phyloP scores from a whole-genome alignment of 2,113 vertebrate species.

The Dromiciops gliroides region DNA sequence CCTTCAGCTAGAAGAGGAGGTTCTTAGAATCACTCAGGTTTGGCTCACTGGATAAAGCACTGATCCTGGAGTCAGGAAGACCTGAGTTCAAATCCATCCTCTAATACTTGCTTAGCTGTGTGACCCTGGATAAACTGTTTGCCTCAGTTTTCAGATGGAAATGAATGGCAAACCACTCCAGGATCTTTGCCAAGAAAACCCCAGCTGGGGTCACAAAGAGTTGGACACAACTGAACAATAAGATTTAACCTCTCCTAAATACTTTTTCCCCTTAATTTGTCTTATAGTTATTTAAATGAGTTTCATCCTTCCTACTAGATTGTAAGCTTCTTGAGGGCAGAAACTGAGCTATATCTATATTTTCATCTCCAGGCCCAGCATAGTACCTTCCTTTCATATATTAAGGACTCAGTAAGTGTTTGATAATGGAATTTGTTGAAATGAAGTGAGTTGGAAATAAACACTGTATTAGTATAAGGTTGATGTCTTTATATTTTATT shows the following conservation, averaged over 20 bases:
- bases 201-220: too few species aligned
- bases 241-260: not conserved
- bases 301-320: not conserved
- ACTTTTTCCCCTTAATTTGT: not conserved
- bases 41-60: not conserved
- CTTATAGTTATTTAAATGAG: not conserved
- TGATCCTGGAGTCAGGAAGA: too few species aligned
- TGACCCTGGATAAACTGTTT: too few species aligned
- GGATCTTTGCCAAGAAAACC: too few species aligned
- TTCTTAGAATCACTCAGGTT: not conserved
- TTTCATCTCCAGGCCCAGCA: not conserved
- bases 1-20: not conserved
- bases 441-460: not conserved
- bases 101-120: too few species aligned
- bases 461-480: not conserved
- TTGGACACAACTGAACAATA: too few species aligned
- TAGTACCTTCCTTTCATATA: not conserved
- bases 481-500: not conserved
- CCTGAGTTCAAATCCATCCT: too few species aligned
- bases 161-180: too few species aligned
- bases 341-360: not conserved
- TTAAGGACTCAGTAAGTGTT: not conserved
- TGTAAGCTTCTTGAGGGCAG: not conserved
- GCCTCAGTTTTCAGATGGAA: too few species aligned
- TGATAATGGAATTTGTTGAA: not conserved